These are phyloP conservation scores for Tinea semifulvella DNA, from an alignment of 2,888 invertebrate species.

Conservation along the genomic window DNA sequence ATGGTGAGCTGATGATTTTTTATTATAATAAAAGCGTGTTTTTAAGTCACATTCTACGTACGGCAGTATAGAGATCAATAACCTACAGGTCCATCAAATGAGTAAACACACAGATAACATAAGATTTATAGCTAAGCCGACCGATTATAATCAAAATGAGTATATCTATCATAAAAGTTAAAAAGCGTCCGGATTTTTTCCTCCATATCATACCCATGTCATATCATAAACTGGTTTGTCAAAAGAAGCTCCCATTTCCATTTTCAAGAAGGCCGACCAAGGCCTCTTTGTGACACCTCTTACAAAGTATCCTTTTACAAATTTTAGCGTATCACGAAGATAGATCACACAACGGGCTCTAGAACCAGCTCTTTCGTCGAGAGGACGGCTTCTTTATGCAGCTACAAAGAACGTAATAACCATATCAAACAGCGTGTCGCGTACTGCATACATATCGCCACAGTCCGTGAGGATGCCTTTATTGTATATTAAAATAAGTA, in stretches of 20 bases:
- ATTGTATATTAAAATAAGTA: slow-evolving; percentile 52
- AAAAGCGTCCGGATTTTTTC: slow-evolving; percentile 9
- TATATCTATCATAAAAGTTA: slow-evolving; percentile 12
- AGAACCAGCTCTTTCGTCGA: slow-evolving; percentile 16
- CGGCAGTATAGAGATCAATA: background rate
- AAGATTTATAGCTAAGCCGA: slow-evolving; percentile 11
- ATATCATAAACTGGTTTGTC: slow-evolving; percentile 25
- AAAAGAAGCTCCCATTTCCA: slow-evolving; percentile 35
- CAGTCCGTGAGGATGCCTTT: slow-evolving; percentile 37
- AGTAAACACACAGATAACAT: slow-evolving; percentile 9
- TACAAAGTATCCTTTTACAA: slow-evolving; percentile 29
- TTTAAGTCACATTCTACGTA: background rate
- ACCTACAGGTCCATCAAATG: slow-evolving; percentile 6
- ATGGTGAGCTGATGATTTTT: too few relatives aligned
- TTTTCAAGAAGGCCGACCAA: slow-evolving; percentile 48
- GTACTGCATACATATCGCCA: slow-evolving; percentile 60
- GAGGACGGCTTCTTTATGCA: slow-evolving; percentile 46
- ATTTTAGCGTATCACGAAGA: slow-evolving; percentile 55
- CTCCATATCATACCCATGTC: background rate
- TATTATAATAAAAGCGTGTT: too few relatives aligned
- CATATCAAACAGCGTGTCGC: slow-evolving; percentile 64
- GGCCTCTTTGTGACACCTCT: slow-evolving; percentile 26
- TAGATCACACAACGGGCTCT: slow-evolving; percentile 25
- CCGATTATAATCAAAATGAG: slow-evolving; percentile 12
- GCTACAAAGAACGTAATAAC: slow-evolving; percentile 63